Percentiles rank a stretch among this genome's conserved stretches.
Evolutionary conservation across 2,797 vertebrate species (phyloP).

Genomic region (Caiman crocodilus): DNA sequence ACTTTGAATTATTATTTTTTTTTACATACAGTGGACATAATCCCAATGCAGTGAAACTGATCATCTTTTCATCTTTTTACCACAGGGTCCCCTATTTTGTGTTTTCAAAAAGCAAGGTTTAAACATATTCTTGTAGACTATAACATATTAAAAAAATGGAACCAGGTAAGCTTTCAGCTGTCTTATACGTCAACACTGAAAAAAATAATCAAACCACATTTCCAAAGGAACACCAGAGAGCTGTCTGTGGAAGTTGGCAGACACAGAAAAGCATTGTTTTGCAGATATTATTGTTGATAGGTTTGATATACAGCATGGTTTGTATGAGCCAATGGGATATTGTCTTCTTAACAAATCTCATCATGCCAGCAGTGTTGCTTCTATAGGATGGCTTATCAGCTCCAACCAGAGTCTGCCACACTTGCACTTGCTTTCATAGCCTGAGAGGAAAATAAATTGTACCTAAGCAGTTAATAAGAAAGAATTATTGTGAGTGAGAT

Average conservation of each 20-base stretch:
- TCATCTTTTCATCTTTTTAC: neutral
- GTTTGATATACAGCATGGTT: constrained; percentile 83
- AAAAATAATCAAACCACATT: constrained; percentile 52
- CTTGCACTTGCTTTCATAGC: constrained; percentile 88
- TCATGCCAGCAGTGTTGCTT: constrained; percentile 86
- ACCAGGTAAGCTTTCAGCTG: constrained; percentile 12
- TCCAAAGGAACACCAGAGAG: constrained; percentile 73
- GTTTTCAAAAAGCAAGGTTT: constrained; percentile 39
- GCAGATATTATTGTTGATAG: constrained; percentile 85
- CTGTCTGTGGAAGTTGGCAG: constrained; percentile 74
- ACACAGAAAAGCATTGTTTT: constrained; percentile 82
- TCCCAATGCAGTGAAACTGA: neutral
- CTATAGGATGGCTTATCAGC: constrained; percentile 93
- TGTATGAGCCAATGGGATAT: constrained; percentile 88
- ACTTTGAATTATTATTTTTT: neutral
- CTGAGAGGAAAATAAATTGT: constrained; percentile 98
- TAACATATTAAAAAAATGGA: neutral
- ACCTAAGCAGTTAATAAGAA: constrained; percentile 96
- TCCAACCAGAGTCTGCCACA: constrained; percentile 88
- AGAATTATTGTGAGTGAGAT: constrained; percentile 91
- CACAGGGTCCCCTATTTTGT: neutral
- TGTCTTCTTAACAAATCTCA: constrained; percentile 94
- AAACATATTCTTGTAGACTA: constrained; percentile 36
- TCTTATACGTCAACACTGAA: neutral
- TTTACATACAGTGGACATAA: neutral